Evolutionary conservation across 2,797 vertebrate genomes (phyloP).

Genomic region (Oreochromis grahami): DNA sequence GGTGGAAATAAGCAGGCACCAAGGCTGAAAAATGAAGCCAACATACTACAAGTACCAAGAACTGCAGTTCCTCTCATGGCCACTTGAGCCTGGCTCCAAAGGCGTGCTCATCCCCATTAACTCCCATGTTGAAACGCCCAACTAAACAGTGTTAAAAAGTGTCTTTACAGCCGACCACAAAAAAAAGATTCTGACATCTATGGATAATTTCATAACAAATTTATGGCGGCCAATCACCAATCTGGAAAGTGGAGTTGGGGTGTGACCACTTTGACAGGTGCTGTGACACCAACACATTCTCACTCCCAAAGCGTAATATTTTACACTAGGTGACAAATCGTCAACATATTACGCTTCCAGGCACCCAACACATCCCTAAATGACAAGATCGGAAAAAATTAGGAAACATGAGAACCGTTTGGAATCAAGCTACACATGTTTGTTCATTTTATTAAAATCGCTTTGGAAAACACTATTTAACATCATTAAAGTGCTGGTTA

Average conservation of each 20-base stretch:
- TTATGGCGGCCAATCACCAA: accelerated
- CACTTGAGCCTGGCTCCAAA: neutral
- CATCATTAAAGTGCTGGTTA: neutral
- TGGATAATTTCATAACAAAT: neutral
- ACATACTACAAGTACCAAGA: neutral
- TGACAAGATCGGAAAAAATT: accelerated
- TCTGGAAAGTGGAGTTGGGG: neutral
- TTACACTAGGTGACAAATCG: neutral
- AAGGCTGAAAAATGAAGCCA: neutral
- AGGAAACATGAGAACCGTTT: neutral
- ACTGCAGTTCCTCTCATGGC: neutral
- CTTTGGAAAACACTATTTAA: neutral
- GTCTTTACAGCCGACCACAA: neutral
- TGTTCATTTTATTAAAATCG: neutral
- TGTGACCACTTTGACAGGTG: neutral
- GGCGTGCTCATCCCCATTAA: neutral
- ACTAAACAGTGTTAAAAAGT: neutral
- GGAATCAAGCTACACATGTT: neutral
- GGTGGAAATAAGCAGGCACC: neutral
- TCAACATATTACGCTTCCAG: accelerated
- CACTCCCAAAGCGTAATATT: neutral
- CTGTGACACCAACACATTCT: neutral
- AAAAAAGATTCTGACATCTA: neutral
- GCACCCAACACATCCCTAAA: neutral
- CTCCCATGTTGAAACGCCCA: accelerated